Evolutionary conservation across 2,113 vertebrate species (phyloP), one percentile per base, ranked within the genome.

Genomic region (Terrapene triunguis): DNA sequence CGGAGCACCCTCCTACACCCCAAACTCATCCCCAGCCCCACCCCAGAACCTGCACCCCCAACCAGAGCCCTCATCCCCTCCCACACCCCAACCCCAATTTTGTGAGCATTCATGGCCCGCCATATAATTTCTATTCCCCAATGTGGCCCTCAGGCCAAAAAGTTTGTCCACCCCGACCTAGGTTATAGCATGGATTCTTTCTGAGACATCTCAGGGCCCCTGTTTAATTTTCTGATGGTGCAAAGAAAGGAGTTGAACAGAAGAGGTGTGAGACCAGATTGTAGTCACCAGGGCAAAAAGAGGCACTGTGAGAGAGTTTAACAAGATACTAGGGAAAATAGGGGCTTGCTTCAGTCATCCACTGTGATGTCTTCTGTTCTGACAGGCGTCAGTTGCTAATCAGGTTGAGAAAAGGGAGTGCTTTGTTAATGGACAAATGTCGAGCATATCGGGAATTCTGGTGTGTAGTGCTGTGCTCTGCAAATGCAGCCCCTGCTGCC

Each of bases 391-490:
- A 1, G 65, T 78, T 87, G 72, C 59, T n/a, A 24, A 38, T 1
- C 21, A 22, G 62, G 32, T 8, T 74, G 85, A 19, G 88, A 53
- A 21, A 69, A 90, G 11, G 47, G 47, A 29, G 4, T 2, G 38
- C 47, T 88, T 65, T 32, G 0, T 11, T 38, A 27, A 16, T 1
- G 76, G 90, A 29, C 57, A 27, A 9, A 35, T 0, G 10, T 0
- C 8, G 82, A 25, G 65, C 0, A 0, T 44, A 1, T 38, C 53
- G 0, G 7, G 27, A 79, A 5, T 1, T 4, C 76, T 10, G 93
- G 51, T 14, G 62, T 32, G 17, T 7, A 9, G 54, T 42, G 8
- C 83, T 38, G 19, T 29, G 44, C 6, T 86, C 51, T 53, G 5
- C 10, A 6, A 17, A 29, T 22, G 5, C 84, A n/a, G 55, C 7